Percentiles rank a stretch among this genome's conserved stretches.
phyloP scores from a whole-genome alignment of 1,140 invertebrate genomes.

The Stratiolaelaps scimitus region DNA sequence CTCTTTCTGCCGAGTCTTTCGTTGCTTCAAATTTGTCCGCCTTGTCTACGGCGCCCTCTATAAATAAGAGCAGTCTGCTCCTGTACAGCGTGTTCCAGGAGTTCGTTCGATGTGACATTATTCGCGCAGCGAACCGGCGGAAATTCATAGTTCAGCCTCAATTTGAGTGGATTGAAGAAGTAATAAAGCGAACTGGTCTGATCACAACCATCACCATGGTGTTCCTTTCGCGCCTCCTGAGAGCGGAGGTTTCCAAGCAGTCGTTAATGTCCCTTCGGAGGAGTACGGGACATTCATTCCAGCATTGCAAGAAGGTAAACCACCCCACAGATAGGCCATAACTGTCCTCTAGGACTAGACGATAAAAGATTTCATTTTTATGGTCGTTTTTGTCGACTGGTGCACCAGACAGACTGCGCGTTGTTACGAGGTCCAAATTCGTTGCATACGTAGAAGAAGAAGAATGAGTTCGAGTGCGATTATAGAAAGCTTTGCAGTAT shows the following conservation, averaged over 20 bases:
- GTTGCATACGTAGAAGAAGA: too few relatives aligned
- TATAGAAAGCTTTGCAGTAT: too few relatives aligned
- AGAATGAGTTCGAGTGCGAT: too few relatives aligned
- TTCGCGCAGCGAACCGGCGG: background rate
- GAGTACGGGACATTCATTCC: slow-evolving; percentile 84
- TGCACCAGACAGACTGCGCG: too few relatives aligned
- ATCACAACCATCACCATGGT: background rate
- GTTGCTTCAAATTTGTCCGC: background rate
- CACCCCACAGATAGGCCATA: background rate
- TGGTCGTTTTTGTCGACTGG: too few relatives aligned
- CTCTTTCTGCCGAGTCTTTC: too few relatives aligned
- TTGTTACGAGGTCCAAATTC: too few relatives aligned
- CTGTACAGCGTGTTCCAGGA: background rate
- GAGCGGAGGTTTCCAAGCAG: slow-evolving; percentile 4
- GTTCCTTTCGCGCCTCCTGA: slow-evolving; percentile 1
- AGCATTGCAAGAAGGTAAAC: slow-evolving; percentile 80
- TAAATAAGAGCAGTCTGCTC: background rate
- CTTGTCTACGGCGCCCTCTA: background rate
- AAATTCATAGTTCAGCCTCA: background rate
- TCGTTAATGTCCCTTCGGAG: slow-evolving; percentile 52
- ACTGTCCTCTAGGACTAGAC: too few relatives aligned
- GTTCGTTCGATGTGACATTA: background rate
- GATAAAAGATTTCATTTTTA: too few relatives aligned
- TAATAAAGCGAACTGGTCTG: too few relatives aligned
- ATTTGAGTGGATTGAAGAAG: background rate